These are phyloP conservation scores for Caenorhabditis elegans DNA, from an alignment of 1,140 invertebrate genomes.

Conservation along the genomic window DNA sequence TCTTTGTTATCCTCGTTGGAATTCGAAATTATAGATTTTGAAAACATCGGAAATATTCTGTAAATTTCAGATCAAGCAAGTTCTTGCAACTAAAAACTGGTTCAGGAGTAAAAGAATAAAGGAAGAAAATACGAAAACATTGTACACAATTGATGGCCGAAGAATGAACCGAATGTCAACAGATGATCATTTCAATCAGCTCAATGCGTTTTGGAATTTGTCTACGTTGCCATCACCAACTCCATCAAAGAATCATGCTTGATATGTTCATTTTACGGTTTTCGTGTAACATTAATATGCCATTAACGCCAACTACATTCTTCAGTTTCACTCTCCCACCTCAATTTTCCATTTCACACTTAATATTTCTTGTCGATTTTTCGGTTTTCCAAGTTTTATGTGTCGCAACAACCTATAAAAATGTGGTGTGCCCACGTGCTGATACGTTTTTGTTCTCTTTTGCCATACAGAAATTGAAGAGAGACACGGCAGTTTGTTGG, in stretches of 20 bases:
- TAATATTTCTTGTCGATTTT: neutral
- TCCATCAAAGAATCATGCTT: too few species aligned
- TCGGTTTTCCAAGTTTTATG: neutral
- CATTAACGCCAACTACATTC: neutral
- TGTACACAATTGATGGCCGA: neutral
- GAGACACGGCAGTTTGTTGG: neutral
- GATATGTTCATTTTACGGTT: too few species aligned
- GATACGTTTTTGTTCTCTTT: neutral
- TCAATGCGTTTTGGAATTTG: neutral
- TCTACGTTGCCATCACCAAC: neutral
- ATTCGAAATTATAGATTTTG: too few species aligned
- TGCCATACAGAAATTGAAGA: neutral
- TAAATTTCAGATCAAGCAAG: too few species aligned
- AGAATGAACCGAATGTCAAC: neutral
- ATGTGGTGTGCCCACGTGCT: slow-evolving; percentile 1
- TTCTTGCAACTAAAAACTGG: too few species aligned
- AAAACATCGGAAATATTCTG: too few species aligned
- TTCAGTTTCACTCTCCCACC: neutral
- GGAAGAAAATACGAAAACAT: neutral
- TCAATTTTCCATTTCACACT: neutral
- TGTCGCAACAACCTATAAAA: slow-evolving; percentile 18
- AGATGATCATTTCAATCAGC: neutral
- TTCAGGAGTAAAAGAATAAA: too few species aligned
- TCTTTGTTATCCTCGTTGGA: too few species aligned
- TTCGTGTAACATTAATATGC: too few species aligned